Percentiles rank a stretch among this genome's conserved stretches.
These are phyloP conservation scores for Chelon labrosus DNA, from an alignment of 2,797 vertebrate species.

Conservation along the genomic window DNA sequence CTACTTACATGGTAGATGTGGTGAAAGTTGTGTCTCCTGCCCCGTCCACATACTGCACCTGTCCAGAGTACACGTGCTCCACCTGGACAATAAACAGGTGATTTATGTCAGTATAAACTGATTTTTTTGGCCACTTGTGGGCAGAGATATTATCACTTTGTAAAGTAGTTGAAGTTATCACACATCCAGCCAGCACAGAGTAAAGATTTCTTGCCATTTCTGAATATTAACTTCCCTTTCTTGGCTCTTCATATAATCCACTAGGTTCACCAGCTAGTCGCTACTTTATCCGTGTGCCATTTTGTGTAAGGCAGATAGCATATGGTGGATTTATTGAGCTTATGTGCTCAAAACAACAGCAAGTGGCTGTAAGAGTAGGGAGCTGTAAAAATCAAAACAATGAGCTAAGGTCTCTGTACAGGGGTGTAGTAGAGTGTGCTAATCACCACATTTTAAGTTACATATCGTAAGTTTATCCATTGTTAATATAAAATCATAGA, in stretches of 20 bases:
- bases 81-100: slow-evolving; percentile 74
- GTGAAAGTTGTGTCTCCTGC: slow-evolving; percentile 82
- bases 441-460: background rate
- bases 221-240: background rate
- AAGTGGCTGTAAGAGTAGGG: background rate
- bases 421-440: background rate
- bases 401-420: background rate
- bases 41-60: slow-evolving; percentile 93
- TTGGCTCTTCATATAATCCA: background rate
- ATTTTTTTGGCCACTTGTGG: background rate
- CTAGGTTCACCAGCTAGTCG: background rate
- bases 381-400: background rate
- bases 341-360: background rate
- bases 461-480: background rate
- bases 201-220: too few relatives aligned
- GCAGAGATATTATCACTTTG: background rate
- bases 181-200: background rate
- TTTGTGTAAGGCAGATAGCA: background rate
- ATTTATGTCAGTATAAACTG: background rate
- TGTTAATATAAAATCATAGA: background rate
- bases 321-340: background rate
- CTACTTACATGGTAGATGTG: slow-evolving; percentile 87
- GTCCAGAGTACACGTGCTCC: slow-evolving; percentile 90
- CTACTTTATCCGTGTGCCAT: background rate
- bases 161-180: background rate